These are phyloP conservation scores for Eucera pruinosa DNA, from an alignment of 2,888 invertebrate genomes.

Conservation along the genomic window DNA sequence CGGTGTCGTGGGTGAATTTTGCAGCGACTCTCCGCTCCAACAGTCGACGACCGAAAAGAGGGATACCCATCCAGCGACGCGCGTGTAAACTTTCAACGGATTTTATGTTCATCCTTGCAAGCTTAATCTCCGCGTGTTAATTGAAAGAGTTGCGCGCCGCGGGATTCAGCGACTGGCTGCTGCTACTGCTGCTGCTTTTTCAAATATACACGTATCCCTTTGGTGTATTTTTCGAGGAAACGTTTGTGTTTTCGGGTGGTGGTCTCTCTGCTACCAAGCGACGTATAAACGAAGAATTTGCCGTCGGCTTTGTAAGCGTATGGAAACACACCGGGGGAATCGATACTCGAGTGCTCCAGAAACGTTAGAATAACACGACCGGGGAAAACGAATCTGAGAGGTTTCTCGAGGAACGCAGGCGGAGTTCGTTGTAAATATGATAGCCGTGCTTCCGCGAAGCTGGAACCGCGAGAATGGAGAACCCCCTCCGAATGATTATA, in stretches of 20 bases:
- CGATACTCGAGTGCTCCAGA: neutral
- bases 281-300: neutral
- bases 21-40: neutral
- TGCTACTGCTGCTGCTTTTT: too few species aligned
- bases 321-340: too few species aligned
- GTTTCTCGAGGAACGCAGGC: neutral
- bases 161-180: neutral
- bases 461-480: neutral
- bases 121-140: constrained; percentile 17
- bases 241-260: too few species aligned
- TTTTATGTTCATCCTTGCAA: neutral
- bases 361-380: neutral
- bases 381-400: neutral
- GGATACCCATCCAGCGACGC: too few species aligned
- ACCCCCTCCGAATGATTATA: neutral
- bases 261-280: too few species aligned
- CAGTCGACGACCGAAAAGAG: too few species aligned
- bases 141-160: constrained; percentile 5
- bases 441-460: neutral
- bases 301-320: too few species aligned
- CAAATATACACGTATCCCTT: too few species aligned
- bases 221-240: too few species aligned
- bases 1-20: constrained; percentile 8
- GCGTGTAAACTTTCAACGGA: constrained; percentile 4
- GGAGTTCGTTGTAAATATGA: neutral